These are phyloP conservation scores for Drosophila buzzatii DNA, from an alignment of 2,888 invertebrate species.

Conservation along the genomic window DNA sequence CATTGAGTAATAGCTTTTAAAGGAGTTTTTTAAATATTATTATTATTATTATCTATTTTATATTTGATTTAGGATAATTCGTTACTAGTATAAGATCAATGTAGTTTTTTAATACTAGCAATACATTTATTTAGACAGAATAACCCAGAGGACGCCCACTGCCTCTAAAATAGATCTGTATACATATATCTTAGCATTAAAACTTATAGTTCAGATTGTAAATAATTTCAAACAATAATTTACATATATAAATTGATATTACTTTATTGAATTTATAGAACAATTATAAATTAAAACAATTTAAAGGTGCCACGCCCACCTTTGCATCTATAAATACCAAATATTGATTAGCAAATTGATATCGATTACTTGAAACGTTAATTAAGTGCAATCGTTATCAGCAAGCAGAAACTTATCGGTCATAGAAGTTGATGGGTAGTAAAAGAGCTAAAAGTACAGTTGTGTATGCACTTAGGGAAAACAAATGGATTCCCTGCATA, in stretches of 20 bases:
- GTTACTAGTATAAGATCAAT: too few species aligned
- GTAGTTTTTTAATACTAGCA: not conserved
- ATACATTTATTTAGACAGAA: too few species aligned
- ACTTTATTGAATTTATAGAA: too few species aligned
- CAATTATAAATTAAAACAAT: too few species aligned
- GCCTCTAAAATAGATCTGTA: too few species aligned
- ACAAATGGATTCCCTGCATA: not conserved
- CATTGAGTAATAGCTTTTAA: not conserved
- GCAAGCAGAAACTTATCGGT: not conserved
- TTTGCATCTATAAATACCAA: not conserved
- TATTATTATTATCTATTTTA: not conserved
- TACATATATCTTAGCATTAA: too few species aligned
- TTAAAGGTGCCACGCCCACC: not conserved
- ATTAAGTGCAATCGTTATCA: not conserved
- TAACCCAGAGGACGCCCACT: too few species aligned
- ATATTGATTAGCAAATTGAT: not conserved
- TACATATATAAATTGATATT: too few species aligned
- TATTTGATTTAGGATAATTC: not conserved
- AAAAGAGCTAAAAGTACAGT: slow-evolving; percentile 1
- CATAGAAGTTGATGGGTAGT: not conserved
- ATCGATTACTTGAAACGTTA: not conserved
- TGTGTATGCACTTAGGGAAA: not conserved
- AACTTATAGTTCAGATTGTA: too few species aligned
- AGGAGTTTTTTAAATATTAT: too few species aligned
- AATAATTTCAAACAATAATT: too few species aligned